Evolutionary conservation across 2,113 vertebrate species (phyloP).

Genomic region (Orthonyx spaldingii): DNA sequence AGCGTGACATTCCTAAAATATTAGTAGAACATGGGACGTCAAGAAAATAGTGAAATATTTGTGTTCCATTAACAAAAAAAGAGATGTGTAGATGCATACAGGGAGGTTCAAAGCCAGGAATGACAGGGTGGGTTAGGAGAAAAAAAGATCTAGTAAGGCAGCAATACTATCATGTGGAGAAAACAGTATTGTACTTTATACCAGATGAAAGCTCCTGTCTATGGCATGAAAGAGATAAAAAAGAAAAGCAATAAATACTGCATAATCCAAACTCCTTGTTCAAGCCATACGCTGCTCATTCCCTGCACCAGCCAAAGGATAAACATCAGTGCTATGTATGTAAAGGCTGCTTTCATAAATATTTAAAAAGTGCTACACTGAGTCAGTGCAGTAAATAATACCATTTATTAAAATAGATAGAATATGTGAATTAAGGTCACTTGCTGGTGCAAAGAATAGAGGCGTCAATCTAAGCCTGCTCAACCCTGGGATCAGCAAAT

Average conservation of each 20-base stretch:
- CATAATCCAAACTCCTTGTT: constrained; percentile 18
- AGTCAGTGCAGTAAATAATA: background rate
- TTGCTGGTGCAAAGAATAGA: background rate
- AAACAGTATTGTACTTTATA: background rate
- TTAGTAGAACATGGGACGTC: background rate
- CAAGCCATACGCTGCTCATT: background rate
- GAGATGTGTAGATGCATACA: background rate
- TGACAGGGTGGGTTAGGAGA: background rate
- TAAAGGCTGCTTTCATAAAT: background rate
- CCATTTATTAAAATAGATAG: background rate
- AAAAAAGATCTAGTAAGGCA: background rate
- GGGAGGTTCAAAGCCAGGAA: background rate
- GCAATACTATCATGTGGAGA: background rate
- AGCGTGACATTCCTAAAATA: background rate
- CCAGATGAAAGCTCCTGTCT: constrained; percentile 27
- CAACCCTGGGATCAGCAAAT: background rate
- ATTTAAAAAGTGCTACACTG: background rate
- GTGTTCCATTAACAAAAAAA: background rate
- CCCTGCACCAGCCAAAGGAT: background rate
- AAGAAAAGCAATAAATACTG: constrained; percentile 21
- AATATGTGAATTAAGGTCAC: background rate
- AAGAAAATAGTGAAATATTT: constrained; percentile 7
- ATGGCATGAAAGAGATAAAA: background rate
- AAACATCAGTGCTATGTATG: background rate
- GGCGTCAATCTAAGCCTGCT: background rate